These are phyloP conservation scores for Erythrolamprus reginae DNA, from an alignment of 2,113 vertebrate genomes.

Conservation along the genomic window DNA sequence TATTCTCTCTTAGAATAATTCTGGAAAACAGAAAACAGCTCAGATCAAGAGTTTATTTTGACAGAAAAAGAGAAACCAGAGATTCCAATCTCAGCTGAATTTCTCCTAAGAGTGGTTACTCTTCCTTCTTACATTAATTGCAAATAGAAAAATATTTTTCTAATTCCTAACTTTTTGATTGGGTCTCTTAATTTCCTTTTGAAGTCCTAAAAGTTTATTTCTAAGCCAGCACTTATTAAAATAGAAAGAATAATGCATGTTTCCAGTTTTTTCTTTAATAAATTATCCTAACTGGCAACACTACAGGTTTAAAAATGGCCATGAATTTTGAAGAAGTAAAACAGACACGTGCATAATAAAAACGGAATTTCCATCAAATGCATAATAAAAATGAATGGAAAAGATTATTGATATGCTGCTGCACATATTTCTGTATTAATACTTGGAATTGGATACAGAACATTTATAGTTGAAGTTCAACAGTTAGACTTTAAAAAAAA, in stretches of 20 bases:
- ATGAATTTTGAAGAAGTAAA: neutral
- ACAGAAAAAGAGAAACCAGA: neutral
- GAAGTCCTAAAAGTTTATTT: neutral
- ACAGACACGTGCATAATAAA: neutral
- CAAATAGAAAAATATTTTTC: neutral
- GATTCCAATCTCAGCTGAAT: neutral
- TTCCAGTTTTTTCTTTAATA: neutral
- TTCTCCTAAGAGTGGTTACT: neutral
- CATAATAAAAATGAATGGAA: neutral
- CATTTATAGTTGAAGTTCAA: neutral
- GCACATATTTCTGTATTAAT: neutral
- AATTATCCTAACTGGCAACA: slow-evolving; percentile 17
- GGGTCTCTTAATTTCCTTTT: neutral
- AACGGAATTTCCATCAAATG: neutral
- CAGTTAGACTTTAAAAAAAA: neutral
- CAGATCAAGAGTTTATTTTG: neutral
- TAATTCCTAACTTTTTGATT: neutral
- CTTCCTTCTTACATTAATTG: neutral
- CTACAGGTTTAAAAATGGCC: slow-evolving; percentile 25
- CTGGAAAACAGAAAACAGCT: neutral
- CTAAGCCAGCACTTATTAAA: accelerated
- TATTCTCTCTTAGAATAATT: neutral
- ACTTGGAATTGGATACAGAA: neutral
- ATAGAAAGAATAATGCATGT: neutral
- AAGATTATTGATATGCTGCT: neutral